These are phyloP conservation scores for Liparis tanakae DNA, from an alignment of 2,797 vertebrate species.

Conservation along the genomic window DNA sequence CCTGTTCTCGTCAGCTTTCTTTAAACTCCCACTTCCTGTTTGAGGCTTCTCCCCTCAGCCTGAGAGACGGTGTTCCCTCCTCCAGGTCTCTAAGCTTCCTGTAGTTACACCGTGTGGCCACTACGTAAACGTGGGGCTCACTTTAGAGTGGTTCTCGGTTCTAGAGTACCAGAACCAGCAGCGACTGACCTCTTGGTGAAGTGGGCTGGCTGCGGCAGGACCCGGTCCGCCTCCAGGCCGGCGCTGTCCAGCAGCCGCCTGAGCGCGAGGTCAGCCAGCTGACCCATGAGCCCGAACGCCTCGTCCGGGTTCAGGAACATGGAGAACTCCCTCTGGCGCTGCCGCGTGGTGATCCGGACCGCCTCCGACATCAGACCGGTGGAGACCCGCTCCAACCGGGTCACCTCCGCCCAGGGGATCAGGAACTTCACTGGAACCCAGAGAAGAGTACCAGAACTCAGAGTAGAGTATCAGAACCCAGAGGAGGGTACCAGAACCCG, in stretches of 20 bases:
- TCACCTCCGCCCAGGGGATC: conserved; percentile 94
- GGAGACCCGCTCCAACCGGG: conserved; percentile 91
- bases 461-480: too few species aligned
- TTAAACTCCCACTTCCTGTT: conserved; percentile 23
- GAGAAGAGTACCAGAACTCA: too few species aligned
- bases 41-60: too few species aligned
- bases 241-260: conserved; percentile 94
- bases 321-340: conserved; percentile 93
- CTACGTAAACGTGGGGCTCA: too few species aligned
- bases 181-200: conserved; percentile 91
- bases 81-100: too few species aligned
- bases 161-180: background rate
- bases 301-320: conserved; percentile 93
- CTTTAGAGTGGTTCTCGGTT: too few species aligned
- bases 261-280: conserved; percentile 93
- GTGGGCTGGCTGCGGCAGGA: conserved; percentile 89
- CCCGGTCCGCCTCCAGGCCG: conserved; percentile 90
- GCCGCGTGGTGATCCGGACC: conserved; percentile 87
- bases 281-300: conserved; percentile 90
- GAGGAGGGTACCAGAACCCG: too few species aligned
- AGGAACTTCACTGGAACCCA: conserved; percentile 88
- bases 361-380: conserved; percentile 90
- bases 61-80: too few species aligned
- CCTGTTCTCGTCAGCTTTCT: background rate
- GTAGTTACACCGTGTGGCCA: too few species aligned